A percentile compares a stretch with the other conserved stretches of the same genome.
Evolutionary conservation across 2,113 vertebrate species (phyloP).

Genomic region (Odontophorus gujanensis): DNA sequence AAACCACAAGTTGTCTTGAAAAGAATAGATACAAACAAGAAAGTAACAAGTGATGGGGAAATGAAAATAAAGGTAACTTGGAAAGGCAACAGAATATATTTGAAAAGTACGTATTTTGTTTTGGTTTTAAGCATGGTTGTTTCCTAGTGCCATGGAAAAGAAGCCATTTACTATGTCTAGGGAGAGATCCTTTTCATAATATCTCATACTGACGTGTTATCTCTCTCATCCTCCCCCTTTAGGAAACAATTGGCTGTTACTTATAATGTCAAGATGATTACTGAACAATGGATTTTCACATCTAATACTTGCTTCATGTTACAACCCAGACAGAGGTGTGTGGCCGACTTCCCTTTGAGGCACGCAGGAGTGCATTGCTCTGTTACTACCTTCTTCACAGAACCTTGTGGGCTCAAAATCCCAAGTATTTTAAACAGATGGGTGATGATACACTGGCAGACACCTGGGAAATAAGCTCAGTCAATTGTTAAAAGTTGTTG

Average conservation of each 20-base stretch:
- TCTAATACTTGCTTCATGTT: not conserved
- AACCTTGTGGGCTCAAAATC: not conserved
- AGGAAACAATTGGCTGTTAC: not conserved
- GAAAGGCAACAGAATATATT: not conserved
- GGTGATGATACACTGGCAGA: not conserved
- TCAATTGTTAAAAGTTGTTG: not conserved
- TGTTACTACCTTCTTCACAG: not conserved
- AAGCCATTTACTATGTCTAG: not conserved
- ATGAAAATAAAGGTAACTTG: not conserved
- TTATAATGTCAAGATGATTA: not conserved
- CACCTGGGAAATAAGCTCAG: not conserved
- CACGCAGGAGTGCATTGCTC: not conserved
- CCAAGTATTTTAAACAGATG: not conserved
- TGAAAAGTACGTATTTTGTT: not conserved
- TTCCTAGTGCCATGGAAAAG: not conserved
- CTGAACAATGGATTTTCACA: not conserved
- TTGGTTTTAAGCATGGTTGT: not conserved
- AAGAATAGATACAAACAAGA: slow-evolving; percentile 53
- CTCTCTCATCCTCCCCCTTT: not conserved
- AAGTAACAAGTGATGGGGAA: slow-evolving; percentile 22
- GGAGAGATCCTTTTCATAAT: not conserved
- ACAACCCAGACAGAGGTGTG: not conserved
- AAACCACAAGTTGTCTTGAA: slow-evolving; percentile 44
- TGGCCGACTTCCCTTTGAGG: not conserved
- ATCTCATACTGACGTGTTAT: not conserved